These are phyloP conservation scores for Eupithecia insigniata DNA, from an alignment of 2,888 invertebrate species.

Conservation along the genomic window DNA sequence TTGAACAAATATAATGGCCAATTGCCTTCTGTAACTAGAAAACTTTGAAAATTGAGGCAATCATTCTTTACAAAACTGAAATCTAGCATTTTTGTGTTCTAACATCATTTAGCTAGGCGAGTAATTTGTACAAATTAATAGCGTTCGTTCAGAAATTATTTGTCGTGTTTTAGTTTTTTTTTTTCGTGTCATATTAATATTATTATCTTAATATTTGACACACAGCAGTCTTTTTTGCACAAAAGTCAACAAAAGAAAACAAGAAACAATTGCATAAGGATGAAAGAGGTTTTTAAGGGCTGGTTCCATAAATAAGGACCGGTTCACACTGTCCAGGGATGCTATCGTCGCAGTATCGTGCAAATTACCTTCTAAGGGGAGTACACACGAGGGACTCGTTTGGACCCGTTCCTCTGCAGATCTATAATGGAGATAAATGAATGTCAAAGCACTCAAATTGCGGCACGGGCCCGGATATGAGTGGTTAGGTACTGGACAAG, in stretches of 20 bases:
- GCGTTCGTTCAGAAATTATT: background rate
- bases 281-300: background rate
- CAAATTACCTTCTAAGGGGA: conserved; percentile 50
- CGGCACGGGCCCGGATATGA: conserved; percentile 44
- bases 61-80: background rate
- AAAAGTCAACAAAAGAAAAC: background rate
- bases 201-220: too few relatives aligned
- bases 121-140: background rate
- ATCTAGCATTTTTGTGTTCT: background rate
- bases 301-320: conserved; percentile 39
- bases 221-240: background rate
- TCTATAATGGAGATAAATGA: conserved; percentile 82
- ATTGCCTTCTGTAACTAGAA: conserved; percentile 29
- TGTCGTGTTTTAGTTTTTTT: too few relatives aligned
- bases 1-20: conserved; percentile 2
- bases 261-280: background rate
- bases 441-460: conserved; percentile 79
- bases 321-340: conserved; percentile 37
- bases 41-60: conserved; percentile 19
- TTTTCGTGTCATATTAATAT: too few relatives aligned
- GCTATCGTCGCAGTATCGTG: conserved; percentile 43
- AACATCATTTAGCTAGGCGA: background rate
- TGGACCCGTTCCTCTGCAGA: conserved; percentile 59
- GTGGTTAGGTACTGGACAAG: conserved; percentile 18
- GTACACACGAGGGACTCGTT: conserved; percentile 65